Evolutionary conservation across 2,797 vertebrate genomes (phyloP).

Genomic region (Acanthornis magna): DNA sequence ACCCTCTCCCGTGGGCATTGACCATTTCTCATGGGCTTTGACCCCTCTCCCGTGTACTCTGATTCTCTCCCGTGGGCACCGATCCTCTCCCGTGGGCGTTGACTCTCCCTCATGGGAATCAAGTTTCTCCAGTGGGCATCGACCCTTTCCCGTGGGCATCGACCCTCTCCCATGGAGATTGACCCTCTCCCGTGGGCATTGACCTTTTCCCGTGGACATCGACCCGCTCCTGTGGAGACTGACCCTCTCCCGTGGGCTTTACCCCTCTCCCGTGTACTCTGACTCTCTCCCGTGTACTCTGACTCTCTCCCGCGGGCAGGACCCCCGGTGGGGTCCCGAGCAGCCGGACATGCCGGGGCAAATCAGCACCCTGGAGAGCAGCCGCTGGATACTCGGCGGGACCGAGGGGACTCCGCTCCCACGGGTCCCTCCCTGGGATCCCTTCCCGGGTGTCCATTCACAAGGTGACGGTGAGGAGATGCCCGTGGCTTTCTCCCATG

Average conservation of each 20-base stretch:
- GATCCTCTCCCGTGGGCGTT: not conserved
- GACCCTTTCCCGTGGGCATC: rapidly evolving
- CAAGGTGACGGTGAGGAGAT: not conserved
- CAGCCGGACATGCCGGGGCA: rapidly evolving
- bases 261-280: not conserved
- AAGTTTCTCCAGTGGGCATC: no score
- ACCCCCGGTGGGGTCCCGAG: not conserved
- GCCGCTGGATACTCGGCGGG: rapidly evolving
- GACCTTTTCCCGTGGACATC: not conserved
- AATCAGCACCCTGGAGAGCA: constrained; percentile 44
- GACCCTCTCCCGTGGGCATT: not conserved
- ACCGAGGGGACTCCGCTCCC: not conserved
- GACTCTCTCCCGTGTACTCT: rapidly evolving
- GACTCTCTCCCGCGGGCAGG: not conserved
- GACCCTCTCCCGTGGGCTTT: rapidly evolving
- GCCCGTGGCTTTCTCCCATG: not conserved
- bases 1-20: not conserved
- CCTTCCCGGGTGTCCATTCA: rapidly evolving
- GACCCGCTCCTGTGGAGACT: no score
- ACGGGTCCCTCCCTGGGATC: not conserved
- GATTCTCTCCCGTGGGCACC: no score
- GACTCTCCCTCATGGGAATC: not conserved
- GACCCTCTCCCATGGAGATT: rapidly evolving
- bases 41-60: no score
- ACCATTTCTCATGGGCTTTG: no score